Conservation (phyloP, 2,888 invertebrate species). For the Ophion costatus region DNA sequence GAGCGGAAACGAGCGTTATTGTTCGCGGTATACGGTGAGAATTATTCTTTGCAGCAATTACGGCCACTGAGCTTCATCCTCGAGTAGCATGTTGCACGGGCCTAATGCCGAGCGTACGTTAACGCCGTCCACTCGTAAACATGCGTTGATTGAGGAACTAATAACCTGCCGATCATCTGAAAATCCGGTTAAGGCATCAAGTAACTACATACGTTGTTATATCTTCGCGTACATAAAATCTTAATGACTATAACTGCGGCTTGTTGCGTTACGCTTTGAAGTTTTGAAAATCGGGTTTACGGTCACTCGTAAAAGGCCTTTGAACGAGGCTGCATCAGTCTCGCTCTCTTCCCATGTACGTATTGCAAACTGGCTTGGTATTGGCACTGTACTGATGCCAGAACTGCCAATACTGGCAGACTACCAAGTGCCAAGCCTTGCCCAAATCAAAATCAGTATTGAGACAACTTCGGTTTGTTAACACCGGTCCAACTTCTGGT, state of each 20-base stretch:
- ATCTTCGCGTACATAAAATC: neutral
- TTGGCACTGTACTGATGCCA: too few relatives aligned
- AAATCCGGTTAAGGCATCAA: constrained; percentile 22
- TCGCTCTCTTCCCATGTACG: too few relatives aligned
- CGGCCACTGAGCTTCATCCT: constrained; percentile 6
- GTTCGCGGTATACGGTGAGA: constrained; percentile 44
- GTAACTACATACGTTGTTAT: neutral
- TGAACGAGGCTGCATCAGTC: constrained; percentile 46
- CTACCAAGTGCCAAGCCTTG: too few relatives aligned
- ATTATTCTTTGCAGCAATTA: neutral
- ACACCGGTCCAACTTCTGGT: too few relatives aligned
- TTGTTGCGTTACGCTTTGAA: constrained; percentile 57
- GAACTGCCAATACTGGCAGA: too few relatives aligned
- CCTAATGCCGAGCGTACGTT: constrained; percentile 5
- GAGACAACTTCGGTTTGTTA: too few relatives aligned
- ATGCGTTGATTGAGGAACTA: constrained; percentile 65
- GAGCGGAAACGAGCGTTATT: constrained; percentile 31
- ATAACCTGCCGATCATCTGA: constrained; percentile 57
- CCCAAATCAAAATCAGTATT: too few relatives aligned
- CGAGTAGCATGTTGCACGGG: constrained; percentile 17
- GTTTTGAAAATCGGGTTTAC: constrained; percentile 70
- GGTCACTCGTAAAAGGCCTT: constrained; percentile 44
- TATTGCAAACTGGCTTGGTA: too few relatives aligned
- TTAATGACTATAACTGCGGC: constrained; percentile 5
- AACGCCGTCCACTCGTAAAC: constrained; percentile 60